Percentiles rank a stretch among this genome's conserved stretches.
Evolutionary conservation across 2,888 invertebrate species (phyloP).

Genomic region (Trissolcus japonicus): DNA sequence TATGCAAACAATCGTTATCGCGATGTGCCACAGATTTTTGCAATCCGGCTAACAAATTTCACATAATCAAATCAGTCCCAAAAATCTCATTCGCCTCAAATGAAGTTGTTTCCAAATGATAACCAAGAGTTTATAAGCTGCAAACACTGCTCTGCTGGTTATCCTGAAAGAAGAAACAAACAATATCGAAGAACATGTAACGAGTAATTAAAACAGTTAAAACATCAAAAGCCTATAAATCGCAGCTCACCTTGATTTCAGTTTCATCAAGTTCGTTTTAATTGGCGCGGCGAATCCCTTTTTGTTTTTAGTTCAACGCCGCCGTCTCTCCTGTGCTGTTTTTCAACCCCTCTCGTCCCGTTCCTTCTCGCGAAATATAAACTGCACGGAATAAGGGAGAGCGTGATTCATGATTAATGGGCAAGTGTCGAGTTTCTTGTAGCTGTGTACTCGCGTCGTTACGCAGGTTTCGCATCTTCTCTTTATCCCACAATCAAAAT

Average conservation of each 20-base stretch:
- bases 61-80: not conserved
- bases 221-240: constrained; percentile 17
- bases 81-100: no score
- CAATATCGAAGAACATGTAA: not conserved
- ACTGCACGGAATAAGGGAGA: constrained; percentile 28
- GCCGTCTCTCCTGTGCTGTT: not conserved
- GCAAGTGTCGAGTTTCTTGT: constrained; percentile 22
- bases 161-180: not conserved
- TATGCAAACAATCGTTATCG: constrained; percentile 12
- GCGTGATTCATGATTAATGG: constrained; percentile 44
- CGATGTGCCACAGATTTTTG: constrained; percentile 7
- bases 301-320: constrained; percentile 22
- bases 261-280: constrained; percentile 20
- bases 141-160: no score
- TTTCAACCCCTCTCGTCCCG: not conserved
- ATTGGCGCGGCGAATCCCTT: constrained; percentile 25
- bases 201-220: constrained; percentile 18
- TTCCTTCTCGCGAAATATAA: constrained; percentile 35
- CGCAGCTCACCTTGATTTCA: constrained; percentile 18
- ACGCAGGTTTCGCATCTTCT: no score
- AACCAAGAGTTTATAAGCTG: not conserved
- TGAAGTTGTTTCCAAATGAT: not conserved
- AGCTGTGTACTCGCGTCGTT: not conserved
- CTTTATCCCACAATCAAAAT: no score
- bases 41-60: not conserved